These are phyloP conservation scores for Drosophila hydei DNA, from an alignment of 1,140 invertebrate genomes.

Conservation along the genomic window DNA sequence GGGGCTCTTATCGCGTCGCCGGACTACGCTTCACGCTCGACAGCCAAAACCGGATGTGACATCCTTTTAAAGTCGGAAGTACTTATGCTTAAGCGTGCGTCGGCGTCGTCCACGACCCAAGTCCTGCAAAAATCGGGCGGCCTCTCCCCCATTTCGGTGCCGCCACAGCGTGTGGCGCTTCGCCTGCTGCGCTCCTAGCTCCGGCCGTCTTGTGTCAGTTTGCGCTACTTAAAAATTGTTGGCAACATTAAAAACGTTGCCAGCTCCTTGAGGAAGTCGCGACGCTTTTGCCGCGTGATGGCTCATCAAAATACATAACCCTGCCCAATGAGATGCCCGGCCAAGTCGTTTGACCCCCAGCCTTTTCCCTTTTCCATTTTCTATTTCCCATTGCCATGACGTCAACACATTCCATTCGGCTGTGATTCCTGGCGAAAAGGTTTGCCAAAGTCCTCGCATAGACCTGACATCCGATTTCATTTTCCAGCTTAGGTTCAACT, in stretches of 20 bases:
- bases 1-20: constrained; percentile 72
- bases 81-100: constrained; percentile 83
- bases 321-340: constrained; percentile 4
- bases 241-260: constrained; percentile 59
- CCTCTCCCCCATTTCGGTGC: no score
- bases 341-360: background rate
- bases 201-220: constrained; percentile 50
- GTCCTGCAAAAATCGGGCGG: constrained; percentile 10
- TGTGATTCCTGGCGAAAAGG: background rate
- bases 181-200: background rate
- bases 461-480: constrained; percentile 1
- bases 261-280: constrained; percentile 4
- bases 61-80: constrained; percentile 84
- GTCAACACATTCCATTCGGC: constrained; percentile 10
- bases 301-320: constrained; percentile 32
- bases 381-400: background rate
- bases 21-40: constrained; percentile 78
- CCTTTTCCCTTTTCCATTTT: no score
- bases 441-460: background rate
- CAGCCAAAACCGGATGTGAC: constrained; percentile 81
- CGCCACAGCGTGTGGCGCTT: background rate
- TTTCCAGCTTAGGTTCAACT: background rate
- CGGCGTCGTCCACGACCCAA: constrained; percentile 40
- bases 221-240: constrained; percentile 81
- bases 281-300: constrained; percentile 5